Evolutionary conservation across 2,797 vertebrate genomes (phyloP).

Genomic region (Sebastes matsubarae): DNA sequence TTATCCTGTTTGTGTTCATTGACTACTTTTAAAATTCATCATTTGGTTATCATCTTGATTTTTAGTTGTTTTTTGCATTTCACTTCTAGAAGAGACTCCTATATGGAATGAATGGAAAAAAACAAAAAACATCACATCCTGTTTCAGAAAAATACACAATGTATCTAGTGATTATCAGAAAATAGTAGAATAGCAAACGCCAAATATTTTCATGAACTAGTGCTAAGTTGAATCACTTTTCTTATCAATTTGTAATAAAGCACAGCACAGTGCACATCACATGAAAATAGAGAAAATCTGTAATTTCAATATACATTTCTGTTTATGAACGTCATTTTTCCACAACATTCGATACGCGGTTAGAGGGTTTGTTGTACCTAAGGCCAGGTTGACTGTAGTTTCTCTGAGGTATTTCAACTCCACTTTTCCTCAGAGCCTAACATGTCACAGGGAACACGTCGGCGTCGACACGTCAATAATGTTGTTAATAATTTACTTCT

Average conservation of each 20-base stretch:
- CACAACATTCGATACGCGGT: background rate
- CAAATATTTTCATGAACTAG: background rate
- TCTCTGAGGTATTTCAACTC: background rate
- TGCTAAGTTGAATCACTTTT: background rate
- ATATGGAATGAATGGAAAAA: background rate
- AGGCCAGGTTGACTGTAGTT: background rate
- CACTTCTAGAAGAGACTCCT: background rate
- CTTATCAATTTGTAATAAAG: background rate
- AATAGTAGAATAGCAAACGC: background rate
- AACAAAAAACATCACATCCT: background rate
- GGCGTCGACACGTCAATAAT: background rate
- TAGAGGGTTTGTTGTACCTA: background rate
- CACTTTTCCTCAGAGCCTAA: background rate
- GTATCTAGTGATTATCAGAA: background rate
- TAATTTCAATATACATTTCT: background rate
- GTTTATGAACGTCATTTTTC: background rate
- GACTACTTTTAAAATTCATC: background rate
- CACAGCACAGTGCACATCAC: background rate
- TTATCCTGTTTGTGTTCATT: background rate
- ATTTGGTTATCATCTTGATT: background rate
- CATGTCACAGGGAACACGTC: slow-evolving; percentile 16
- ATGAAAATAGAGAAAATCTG: background rate
- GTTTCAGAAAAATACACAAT: background rate
- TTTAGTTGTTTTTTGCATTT: background rate
- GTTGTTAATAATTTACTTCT: slow-evolving; percentile 31